These are phyloP conservation scores for Chaetura pelagica DNA, from an alignment of 2,113 vertebrate species.

Conservation along the genomic window DNA sequence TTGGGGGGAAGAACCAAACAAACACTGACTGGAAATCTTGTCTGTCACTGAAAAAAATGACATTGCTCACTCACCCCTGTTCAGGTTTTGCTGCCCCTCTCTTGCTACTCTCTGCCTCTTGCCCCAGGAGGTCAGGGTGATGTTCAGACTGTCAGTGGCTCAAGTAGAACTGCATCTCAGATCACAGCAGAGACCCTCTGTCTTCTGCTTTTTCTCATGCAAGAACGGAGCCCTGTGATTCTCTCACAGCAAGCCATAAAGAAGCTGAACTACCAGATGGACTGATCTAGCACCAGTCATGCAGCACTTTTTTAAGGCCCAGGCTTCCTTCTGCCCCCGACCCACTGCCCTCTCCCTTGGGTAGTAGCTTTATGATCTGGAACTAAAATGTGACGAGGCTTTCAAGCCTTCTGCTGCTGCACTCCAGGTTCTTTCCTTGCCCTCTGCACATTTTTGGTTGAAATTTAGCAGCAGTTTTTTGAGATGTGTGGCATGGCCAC, in stretches of 20 bases:
- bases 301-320: neutral
- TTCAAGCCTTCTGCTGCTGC: neutral
- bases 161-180: neutral
- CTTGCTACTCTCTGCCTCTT: neutral
- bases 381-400: neutral
- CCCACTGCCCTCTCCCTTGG: neutral
- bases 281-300: neutral
- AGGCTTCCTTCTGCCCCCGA: neutral
- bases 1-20: neutral
- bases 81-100: neutral
- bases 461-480: neutral
- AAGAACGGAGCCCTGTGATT: accelerated
- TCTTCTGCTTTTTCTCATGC: neutral
- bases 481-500: neutral
- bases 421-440: neutral
- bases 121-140: no score
- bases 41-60: neutral
- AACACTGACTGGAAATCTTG: neutral
- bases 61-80: neutral
- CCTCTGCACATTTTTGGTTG: neutral
- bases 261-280: constrained; percentile 11
- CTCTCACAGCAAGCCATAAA: constrained; percentile 14
- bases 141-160: neutral
- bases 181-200: neutral
- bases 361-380: neutral